Conservation (phyloP, 1,140 invertebrate species). For the Harpegnathos saltator region DNA sequence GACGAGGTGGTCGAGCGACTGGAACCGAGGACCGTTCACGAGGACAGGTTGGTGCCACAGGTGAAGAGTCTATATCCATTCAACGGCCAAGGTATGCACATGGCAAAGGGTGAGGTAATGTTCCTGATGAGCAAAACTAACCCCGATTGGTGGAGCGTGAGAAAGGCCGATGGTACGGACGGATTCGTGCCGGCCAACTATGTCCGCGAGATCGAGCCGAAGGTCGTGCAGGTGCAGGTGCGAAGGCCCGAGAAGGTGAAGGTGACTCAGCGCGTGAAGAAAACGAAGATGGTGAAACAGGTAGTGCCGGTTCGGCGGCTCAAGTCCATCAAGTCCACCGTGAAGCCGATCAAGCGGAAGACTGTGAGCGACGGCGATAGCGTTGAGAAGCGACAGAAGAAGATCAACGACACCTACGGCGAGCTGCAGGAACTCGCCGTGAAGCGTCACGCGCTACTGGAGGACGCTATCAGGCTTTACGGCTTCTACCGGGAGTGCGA, state of each 20-base stretch:
- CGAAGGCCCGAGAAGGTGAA: conserved; percentile 93
- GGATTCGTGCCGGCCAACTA: conserved; percentile 99
- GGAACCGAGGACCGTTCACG: conserved; percentile 93
- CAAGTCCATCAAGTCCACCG: conserved; percentile 86
- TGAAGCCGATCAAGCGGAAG: conserved; percentile 86
- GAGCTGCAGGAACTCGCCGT: conserved; percentile 93
- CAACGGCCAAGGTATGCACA: conserved; percentile 96
- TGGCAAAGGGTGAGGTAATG: conserved; percentile 95
- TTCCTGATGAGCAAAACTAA: conserved; percentile 98
- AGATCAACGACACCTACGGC: conserved; percentile 92
- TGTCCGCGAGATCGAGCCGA: conserved; percentile 96
- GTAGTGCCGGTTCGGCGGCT: conserved; percentile 91
- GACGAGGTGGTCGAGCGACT: conserved; percentile 95
- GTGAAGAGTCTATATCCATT: conserved; percentile 96
- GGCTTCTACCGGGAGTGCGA: conserved; percentile 99
- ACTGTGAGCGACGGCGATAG: conserved; percentile 89
- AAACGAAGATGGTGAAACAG: conserved; percentile 95
- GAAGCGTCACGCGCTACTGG: conserved; percentile 92
- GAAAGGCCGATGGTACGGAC: conserved; percentile 95
- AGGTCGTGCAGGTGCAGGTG: conserved; percentile 93
- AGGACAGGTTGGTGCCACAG: conserved; percentile 95
- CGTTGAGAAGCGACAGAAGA: conserved; percentile 93
- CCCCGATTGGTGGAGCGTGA: conserved; percentile 99
- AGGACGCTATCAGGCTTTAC: conserved; percentile 97
- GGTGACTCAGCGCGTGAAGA: conserved; percentile 94